A percentile compares a stretch with the other conserved stretches of the same genome.
Conservation (phyloP, 2,113 vertebrate genomes). For the Pionites leucogaster region DNA sequence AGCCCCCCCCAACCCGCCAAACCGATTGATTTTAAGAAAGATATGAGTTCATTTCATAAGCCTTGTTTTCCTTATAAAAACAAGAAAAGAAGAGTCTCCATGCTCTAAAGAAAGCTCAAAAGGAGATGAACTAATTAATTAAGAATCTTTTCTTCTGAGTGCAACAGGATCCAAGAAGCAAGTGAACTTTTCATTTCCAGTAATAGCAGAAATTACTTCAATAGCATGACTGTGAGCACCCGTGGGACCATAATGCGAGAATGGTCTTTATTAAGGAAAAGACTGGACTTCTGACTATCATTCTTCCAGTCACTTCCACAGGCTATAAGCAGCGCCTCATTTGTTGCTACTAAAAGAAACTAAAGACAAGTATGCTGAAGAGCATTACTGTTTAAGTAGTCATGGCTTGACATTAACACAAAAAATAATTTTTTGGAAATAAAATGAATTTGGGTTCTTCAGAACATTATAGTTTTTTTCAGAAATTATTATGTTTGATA, state of each 20-base stretch:
- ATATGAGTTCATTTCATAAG: neutral
- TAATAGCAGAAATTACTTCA: constrained; percentile 68
- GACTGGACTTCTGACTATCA: constrained; percentile 62
- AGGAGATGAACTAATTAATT: constrained; percentile 66
- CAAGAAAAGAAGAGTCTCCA: neutral
- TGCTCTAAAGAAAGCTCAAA: neutral
- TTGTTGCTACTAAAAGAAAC: constrained; percentile 58
- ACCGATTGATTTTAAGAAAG: neutral
- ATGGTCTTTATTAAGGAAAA: constrained; percentile 63
- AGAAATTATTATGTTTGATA: neutral
- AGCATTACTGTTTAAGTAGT: constrained; percentile 46
- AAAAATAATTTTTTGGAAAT: constrained; percentile 44
- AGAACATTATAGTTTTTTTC: neutral
- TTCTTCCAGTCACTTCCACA: constrained; percentile 62
- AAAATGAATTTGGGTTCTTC: neutral
- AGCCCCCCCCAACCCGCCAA: neutral
- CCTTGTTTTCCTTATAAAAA: neutral
- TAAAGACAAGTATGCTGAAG: constrained; percentile 38
- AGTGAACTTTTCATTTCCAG: constrained; percentile 69
- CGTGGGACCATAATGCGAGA: constrained; percentile 56
- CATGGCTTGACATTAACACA: constrained; percentile 5
- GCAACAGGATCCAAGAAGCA: constrained; percentile 63
- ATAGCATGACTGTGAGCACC: constrained; percentile 66
- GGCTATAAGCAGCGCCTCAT: constrained; percentile 63
- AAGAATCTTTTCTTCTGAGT: constrained; percentile 50